These are phyloP conservation scores for Graphium colonna DNA, from an alignment of 2,888 invertebrate genomes.

Conservation along the genomic window DNA sequence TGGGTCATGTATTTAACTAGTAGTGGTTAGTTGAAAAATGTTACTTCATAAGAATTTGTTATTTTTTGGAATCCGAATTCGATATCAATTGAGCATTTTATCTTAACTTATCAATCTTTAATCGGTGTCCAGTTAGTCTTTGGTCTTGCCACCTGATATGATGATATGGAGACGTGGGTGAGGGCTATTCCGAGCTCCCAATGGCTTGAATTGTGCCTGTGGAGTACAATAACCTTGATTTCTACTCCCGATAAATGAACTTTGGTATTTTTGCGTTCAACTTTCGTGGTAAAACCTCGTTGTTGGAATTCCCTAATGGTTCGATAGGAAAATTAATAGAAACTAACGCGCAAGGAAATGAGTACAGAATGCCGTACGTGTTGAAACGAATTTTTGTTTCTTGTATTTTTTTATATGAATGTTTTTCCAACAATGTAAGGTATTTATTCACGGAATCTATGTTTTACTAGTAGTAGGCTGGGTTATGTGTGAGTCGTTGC, in stretches of 20 bases:
- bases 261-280: constrained; percentile 1
- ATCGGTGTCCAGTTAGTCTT: not conserved
- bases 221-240: not conserved
- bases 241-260: constrained; percentile 1
- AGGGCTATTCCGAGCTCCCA: not conserved
- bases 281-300: not conserved
- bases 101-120: constrained; percentile 10
- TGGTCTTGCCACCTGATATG: constrained; percentile 6
- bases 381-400: not conserved
- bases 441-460: too few relatives aligned
- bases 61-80: not conserved
- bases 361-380: not conserved
- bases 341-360: not conserved
- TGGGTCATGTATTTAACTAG: not conserved
- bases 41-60: not conserved
- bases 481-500: too few relatives aligned
- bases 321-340: not conserved
- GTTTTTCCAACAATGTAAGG: too few relatives aligned
- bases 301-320: not conserved
- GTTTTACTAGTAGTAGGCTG: too few relatives aligned
- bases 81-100: constrained; percentile 8
- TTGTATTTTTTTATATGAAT: not conserved
- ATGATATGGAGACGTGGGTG: not conserved
- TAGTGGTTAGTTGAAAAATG: not conserved
- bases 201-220: constrained; percentile 5